Evolutionary conservation across 2,888 invertebrate genomes (phyloP).

Genomic region (Hoplodrina ambigua): DNA sequence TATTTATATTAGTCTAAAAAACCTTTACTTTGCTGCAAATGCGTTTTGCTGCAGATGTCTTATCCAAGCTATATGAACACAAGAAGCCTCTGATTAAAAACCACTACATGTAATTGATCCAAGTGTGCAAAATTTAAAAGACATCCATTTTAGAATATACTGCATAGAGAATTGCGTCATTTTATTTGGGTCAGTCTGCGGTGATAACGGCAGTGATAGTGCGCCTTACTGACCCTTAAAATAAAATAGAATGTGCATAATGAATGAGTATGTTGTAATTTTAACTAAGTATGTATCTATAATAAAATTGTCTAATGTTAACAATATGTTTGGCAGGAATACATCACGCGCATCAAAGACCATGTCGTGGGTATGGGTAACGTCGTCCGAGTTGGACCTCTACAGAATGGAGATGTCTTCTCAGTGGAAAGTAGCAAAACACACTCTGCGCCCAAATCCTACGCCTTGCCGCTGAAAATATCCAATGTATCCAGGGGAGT

Average conservation of each 20-base stretch:
- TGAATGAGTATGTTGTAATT: neutral
- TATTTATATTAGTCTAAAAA: neutral
- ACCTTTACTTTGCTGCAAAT: too few relatives aligned
- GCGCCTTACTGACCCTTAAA: conserved; percentile 17
- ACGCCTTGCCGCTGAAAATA: conserved; percentile 87
- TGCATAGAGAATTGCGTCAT: conserved; percentile 15
- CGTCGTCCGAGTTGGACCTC: conserved; percentile 91
- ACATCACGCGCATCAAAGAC: conserved; percentile 91
- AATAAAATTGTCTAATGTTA: neutral
- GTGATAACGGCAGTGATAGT: conserved; percentile 39
- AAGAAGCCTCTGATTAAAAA: conserved; percentile 17
- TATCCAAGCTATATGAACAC: neutral
- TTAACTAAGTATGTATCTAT: neutral
- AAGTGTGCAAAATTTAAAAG: neutral
- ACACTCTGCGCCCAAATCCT: conserved; percentile 84
- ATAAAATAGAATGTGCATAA: conserved; percentile 12
- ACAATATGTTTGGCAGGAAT: conserved; percentile 78
- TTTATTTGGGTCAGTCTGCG: conserved; percentile 43
- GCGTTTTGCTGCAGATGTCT: too few relatives aligned
- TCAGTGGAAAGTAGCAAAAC: conserved; percentile 85
- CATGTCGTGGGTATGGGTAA: conserved; percentile 94
- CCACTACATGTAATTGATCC: neutral
- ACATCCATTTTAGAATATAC: conserved; percentile 14
- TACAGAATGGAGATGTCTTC: conserved; percentile 85
- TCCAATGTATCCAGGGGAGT: conserved; percentile 86